Evolutionary conservation across 2,797 vertebrate species (phyloP).

Genomic region (Rhinogobio ventralis): DNA sequence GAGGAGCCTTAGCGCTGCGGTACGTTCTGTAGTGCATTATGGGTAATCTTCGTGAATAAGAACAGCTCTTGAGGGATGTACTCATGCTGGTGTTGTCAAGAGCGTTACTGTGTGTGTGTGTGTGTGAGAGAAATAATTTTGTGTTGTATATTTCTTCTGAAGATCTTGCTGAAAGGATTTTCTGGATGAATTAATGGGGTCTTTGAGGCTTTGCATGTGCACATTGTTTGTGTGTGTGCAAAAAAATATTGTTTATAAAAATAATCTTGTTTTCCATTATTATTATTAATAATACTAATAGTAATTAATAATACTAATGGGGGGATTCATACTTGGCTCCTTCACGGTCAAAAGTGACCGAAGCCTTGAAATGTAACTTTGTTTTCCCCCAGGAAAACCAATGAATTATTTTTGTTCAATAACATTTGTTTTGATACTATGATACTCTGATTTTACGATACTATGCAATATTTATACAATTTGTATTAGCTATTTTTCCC

Average conservation of each 20-base stretch:
- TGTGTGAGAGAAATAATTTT: not conserved
- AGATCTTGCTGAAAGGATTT: not conserved
- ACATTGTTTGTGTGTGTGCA: not conserved
- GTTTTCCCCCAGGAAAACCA: too few species aligned
- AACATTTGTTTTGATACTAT: too few species aligned
- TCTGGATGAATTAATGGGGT: not conserved
- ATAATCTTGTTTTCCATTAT: not conserved
- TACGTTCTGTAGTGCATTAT: constrained; percentile 16
- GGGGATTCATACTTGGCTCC: too few species aligned
- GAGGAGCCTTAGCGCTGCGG: constrained; percentile 54
- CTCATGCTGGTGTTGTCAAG: not conserved
- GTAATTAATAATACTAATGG: too few species aligned
- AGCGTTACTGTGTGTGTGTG: not conserved
- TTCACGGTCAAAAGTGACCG: too few species aligned
- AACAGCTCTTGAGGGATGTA: constrained; percentile 16
- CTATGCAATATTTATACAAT: too few species aligned
- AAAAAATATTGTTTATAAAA: too few species aligned
- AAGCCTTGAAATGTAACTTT: too few species aligned
- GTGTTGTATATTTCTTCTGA: not conserved
- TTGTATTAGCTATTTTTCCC: too few species aligned
- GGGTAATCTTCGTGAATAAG: constrained; percentile 21
- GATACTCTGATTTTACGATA: too few species aligned
- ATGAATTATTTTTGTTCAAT: too few species aligned
- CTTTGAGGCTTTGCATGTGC: not conserved
- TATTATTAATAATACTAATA: too few species aligned